Evolutionary conservation across 2,888 invertebrate genomes (phyloP).

Genomic region (Acrobasis consociella): DNA sequence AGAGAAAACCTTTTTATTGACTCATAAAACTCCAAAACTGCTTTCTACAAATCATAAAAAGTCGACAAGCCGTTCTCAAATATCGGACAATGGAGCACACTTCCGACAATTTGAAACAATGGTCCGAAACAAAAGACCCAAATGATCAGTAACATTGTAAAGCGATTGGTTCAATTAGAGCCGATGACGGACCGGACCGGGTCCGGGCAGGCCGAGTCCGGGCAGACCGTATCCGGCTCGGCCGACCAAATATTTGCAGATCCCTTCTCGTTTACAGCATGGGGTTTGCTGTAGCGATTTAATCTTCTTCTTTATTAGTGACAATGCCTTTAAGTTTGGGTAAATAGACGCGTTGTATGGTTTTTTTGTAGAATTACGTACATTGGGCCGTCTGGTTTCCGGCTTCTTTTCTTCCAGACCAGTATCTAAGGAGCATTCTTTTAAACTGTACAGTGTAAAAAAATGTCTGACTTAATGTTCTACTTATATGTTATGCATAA

Average conservation of each 20-base stretch:
- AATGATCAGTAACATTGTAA: neutral
- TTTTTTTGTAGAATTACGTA: neutral
- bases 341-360: neutral
- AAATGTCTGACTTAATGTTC: too few relatives aligned
- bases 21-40: neutral
- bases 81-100: neutral
- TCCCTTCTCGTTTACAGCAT: conserved; percentile 6
- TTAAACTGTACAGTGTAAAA: too few relatives aligned
- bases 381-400: neutral
- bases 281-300: neutral
- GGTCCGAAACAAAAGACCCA: neutral
- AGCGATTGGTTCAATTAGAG: neutral
- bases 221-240: conserved; percentile 1
- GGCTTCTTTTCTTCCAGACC: too few relatives aligned
- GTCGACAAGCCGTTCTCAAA: neutral
- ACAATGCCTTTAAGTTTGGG: conserved; percentile 1
- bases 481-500: too few relatives aligned
- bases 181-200: neutral
- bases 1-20: too few relatives aligned
- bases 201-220: neutral
- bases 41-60: neutral
- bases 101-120: neutral
- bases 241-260: conserved; percentile 13
- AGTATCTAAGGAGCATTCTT: too few relatives aligned
- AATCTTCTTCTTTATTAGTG: neutral